These are phyloP conservation scores for Scrobipalpa costella DNA, from an alignment of 2,888 invertebrate genomes.

Conservation along the genomic window DNA sequence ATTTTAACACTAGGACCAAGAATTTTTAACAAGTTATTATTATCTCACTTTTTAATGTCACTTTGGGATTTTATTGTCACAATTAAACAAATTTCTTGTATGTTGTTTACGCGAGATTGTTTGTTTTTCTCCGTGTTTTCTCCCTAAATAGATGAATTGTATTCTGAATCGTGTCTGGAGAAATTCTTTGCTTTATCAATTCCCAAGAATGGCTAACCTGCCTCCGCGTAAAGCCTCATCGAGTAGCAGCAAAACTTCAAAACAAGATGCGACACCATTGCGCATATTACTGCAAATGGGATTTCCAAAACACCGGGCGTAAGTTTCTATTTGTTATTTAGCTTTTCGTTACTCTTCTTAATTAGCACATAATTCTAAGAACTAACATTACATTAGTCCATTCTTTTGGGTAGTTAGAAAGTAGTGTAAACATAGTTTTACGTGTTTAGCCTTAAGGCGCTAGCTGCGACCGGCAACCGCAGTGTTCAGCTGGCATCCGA, in stretches of 20 bases:
- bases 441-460: slow-evolving; percentile 88
- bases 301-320: slow-evolving; percentile 93
- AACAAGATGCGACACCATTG: slow-evolving; percentile 88
- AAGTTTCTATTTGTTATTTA: slow-evolving; percentile 66
- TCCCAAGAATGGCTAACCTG: slow-evolving; percentile 84
- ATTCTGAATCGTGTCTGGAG: slow-evolving; percentile 52
- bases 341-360: neutral
- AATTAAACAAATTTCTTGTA: no score
- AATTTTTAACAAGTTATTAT: no score
- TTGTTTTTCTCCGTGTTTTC: slow-evolving; percentile 26
- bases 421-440: neutral
- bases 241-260: slow-evolving; percentile 73
- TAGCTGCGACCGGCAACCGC: slow-evolving; percentile 93
- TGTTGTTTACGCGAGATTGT: slow-evolving; percentile 8
- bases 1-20: no score
- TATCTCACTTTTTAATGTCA: no score
- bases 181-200: slow-evolving; percentile 37
- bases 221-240: slow-evolving; percentile 89
- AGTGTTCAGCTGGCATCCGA: slow-evolving; percentile 94
- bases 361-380: neutral
- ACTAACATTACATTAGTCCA: neutral
- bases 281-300: slow-evolving; percentile 94
- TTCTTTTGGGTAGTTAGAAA: neutral
- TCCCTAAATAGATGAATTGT: slow-evolving; percentile 26
- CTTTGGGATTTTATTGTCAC: no score